Base-by-base conservation (phyloP, 2,113 vertebrate species). In the Xiphophorus couchianus region DNA sequence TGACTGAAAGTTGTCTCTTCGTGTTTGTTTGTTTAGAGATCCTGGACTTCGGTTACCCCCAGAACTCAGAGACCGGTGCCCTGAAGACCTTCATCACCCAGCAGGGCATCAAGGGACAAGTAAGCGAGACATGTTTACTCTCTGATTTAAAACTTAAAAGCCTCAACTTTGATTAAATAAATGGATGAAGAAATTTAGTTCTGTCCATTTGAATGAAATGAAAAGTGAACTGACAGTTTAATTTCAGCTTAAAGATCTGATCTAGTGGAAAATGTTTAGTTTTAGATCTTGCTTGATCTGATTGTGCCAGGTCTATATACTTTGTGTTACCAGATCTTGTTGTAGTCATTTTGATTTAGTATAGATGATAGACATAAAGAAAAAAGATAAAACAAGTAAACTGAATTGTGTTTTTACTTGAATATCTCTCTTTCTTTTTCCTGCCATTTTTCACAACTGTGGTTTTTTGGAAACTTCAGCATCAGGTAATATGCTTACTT, bases 41-140 rank as follows among this genome's bases (percentile, higher is more conserved):
- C 92, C 93, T 99, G 94, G 98, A 99, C 85, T 99, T 99, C 92
- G 98, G 98, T 33, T 99, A 99, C 88, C 98, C 98, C 84, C 98
- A 99, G 93, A 99, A 99, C 92, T 99, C 98, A 39, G 98, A 99
- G 94, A 99, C 98, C 0, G 98, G 98, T 13, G 97, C 98, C 0
- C 93, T 99, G 94, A 99, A 99, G 95, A 99, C 98, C 73, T 99
- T 99, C 93, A 99, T 99, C 93, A 99, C 98, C 80, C 98, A 99
- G 75, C 98, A 99, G 94, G 98, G 98, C 88, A 98, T 99, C 88
- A 99, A 99, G 92, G 98, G 97, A 94, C 97, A 99, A 97, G 98
- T 99, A 66, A 66, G 90, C 75, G 5, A 15, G 15, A 63, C 42
- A 8, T 30, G 30, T 19, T 10, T 8, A 65, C 66, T 66, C 7